Conservation (phyloP, 2,113 vertebrate genomes). For the Apeltes quadracus region DNA sequence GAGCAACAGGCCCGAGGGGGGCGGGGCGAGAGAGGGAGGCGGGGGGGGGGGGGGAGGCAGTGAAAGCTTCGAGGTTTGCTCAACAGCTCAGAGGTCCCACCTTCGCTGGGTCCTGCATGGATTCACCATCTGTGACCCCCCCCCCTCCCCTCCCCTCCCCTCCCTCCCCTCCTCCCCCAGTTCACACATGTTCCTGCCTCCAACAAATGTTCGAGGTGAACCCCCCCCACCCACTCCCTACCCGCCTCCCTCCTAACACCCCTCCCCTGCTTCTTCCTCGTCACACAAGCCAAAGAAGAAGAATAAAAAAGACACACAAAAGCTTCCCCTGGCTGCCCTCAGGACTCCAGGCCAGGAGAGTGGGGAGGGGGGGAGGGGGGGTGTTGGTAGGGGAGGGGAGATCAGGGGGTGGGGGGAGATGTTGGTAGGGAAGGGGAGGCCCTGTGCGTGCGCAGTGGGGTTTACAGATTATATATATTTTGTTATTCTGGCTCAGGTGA, state of each 20-base stretch:
- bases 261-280: slow-evolving; percentile 68
- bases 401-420: slow-evolving; percentile 66
- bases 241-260: slow-evolving; percentile 8
- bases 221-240: slow-evolving; percentile 1
- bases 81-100: slow-evolving; percentile 88
- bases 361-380: slow-evolving; percentile 67
- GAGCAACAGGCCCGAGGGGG: slow-evolving; percentile 57
- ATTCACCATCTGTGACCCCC: slow-evolving; percentile 97
- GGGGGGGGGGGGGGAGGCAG: slow-evolving; percentile 10
- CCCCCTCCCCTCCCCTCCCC: slow-evolving; percentile 84
- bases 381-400: slow-evolving; percentile 32
- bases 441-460: neutral
- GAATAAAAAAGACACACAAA: slow-evolving; percentile 90
- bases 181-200: slow-evolving; percentile 93
- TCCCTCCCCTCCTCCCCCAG: slow-evolving; percentile 77
- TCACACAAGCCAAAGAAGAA: slow-evolving; percentile 94
- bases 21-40: slow-evolving; percentile 6
- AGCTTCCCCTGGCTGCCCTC: slow-evolving; percentile 85
- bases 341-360: slow-evolving; percentile 78
- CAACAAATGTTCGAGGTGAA: slow-evolving; percentile 89
- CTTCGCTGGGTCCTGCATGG: slow-evolving; percentile 92
- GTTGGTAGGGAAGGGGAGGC: slow-evolving; percentile 19
- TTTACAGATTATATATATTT: slow-evolving; percentile 29
- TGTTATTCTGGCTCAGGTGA: slow-evolving; percentile 89
- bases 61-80: slow-evolving; percentile 60